Conservation (phyloP, 2,888 invertebrate species). For the Callyntrura guangdongensis region DNA sequence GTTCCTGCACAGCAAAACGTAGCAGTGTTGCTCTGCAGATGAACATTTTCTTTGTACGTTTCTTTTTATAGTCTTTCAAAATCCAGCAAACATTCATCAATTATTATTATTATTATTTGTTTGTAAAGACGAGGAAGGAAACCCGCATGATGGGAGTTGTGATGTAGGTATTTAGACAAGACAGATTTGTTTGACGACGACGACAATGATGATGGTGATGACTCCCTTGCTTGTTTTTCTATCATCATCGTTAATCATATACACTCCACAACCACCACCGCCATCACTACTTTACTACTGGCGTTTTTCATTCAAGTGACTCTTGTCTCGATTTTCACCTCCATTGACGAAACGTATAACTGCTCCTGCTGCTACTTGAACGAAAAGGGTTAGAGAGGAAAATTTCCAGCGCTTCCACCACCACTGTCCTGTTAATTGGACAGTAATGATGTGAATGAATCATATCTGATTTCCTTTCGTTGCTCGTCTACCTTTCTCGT, state of each 20-base stretch:
- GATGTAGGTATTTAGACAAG: slow-evolving; percentile 47
- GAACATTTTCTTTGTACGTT: slow-evolving; percentile 18
- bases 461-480: slow-evolving; percentile 73
- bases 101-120: slow-evolving; percentile 63
- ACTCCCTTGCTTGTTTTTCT: slow-evolving; percentile 22
- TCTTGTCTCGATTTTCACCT: slow-evolving; percentile 79
- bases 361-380: slow-evolving; percentile 3
- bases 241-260: slow-evolving; percentile 29
- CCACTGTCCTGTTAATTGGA: slow-evolving; percentile 62
- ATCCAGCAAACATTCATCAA: slow-evolving; percentile 70
- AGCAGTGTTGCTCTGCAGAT: neutral
- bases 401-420: neutral
- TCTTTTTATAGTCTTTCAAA: slow-evolving; percentile 46
- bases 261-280: slow-evolving; percentile 12
- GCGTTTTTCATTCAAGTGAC: slow-evolving; percentile 66
- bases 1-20: neutral
- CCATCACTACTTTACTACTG: slow-evolving; percentile 41
- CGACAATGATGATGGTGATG: slow-evolving; percentile 1
- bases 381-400: slow-evolving; percentile 35
- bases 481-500: neutral
- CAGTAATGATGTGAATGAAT: slow-evolving; percentile 71
- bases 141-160: slow-evolving; percentile 42
- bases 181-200: slow-evolving; percentile 52
- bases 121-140: slow-evolving; percentile 34
- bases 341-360: slow-evolving; percentile 35